A percentile compares a stretch with the other conserved stretches of the same genome.
Conservation (phyloP, 2,113 vertebrate species). For the Tragelaphus strepsiceros region DNA sequence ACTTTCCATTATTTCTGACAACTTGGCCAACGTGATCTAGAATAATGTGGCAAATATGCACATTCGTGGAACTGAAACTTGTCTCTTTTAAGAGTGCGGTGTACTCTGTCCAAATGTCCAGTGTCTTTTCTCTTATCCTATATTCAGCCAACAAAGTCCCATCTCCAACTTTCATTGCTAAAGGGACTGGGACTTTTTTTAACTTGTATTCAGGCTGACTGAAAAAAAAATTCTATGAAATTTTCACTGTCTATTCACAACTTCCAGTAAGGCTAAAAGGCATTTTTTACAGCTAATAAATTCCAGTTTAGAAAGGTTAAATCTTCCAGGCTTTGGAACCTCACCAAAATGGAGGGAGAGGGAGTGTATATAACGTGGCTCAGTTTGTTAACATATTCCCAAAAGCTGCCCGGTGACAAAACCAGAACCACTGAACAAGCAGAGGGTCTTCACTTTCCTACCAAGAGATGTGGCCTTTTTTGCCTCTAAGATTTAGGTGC, state of each 20-base stretch:
- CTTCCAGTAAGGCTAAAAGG: constrained; percentile 21
- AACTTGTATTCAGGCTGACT: background rate
- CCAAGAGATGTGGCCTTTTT: background rate
- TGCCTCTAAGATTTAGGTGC: background rate
- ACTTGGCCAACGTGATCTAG: background rate
- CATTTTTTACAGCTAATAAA: constrained; percentile 14
- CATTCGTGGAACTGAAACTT: background rate
- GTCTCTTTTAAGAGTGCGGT: background rate
- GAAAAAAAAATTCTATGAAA: background rate
- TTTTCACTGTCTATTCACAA: constrained; percentile 23
- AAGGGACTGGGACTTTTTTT: background rate
- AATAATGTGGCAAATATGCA: background rate
- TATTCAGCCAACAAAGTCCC: background rate
- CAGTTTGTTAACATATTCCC: background rate
- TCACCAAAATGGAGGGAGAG: background rate
- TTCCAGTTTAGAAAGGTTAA: constrained; percentile 40
- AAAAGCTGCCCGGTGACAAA: constrained; percentile 15
- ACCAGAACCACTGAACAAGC: background rate
- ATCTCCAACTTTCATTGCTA: background rate
- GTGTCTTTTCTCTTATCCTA: background rate
- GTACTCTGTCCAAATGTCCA: background rate
- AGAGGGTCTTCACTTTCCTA: background rate
- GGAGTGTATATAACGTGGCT: background rate
- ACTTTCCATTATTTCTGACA: background rate
- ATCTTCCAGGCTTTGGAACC: constrained; percentile 12